Base-by-base conservation (phyloP, 1,140 invertebrate species). In the Aphaenogaster floridana region DNA sequence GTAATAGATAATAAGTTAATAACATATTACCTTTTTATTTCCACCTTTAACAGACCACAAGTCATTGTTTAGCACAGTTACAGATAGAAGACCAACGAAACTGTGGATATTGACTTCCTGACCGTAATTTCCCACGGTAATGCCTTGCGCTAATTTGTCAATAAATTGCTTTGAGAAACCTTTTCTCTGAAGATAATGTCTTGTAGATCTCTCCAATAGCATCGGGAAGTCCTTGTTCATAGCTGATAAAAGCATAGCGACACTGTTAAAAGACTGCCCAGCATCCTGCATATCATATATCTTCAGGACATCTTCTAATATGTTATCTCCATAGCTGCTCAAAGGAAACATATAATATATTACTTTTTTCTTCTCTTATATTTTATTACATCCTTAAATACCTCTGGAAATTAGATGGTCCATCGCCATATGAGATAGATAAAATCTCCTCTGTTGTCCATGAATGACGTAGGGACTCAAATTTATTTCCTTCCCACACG, bases 41-140 rank as follows among this genome's bases (percentile, higher is more conserved):
- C 97, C 97, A 71, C 96, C 96, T 90, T 96, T 94, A 15, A 97
- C 95, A 17, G 96, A 94, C 96, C 96, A 97, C 21, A 97, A 92
- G 7, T 95, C 93, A 50, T 92, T 91, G 69, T 94, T 95, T 3
- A 96, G 95, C 36, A 96, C 97, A 86, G 97, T 96, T 79, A 97
- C 81, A 11, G 96, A 96, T 5, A 97, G 96, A 66, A 78, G 91
- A 17, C 96, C 97, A 74, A 97, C 96, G 94, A 97, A 97, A 86
- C 96, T 96, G 84, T 96, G 97, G 39, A 97, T 93, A 79, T 95
- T 91, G 2, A 95, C 95, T 36, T 95, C 95, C 92, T 97, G 97
- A 50, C 97, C 97, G 92, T 97, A 97, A 94, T 97, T 97, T 0
- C 96, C 96, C 64, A 96, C 95, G 45, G 96, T 91, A 34, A 96